Base-by-base conservation (phyloP, 1,140 invertebrate species). In the Paramacrobiotus metropolitanus region DNA sequence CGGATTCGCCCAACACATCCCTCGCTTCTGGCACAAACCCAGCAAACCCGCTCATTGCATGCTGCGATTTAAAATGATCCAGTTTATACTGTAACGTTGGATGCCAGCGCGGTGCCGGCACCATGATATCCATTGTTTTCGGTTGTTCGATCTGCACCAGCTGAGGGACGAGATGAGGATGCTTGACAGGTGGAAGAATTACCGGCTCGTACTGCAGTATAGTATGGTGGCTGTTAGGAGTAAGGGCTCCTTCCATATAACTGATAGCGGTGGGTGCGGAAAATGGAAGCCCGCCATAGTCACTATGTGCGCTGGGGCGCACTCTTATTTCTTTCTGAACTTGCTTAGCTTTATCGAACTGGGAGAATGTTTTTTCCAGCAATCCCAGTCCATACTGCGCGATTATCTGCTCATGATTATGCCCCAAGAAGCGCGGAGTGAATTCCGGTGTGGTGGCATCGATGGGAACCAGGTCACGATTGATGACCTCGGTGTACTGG, bases 61-160 rank as follows among this genome's bases (percentile, higher is more conserved):
- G 48, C 4, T 55, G 4, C 4, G 15, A 9, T 15, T 55, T 20
- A 28, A 20, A 55, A 9, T 20, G 9, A 4, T 9, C 4, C 48
- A 55, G 15, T 24, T 55, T 55, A 9, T 28, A 24, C 15, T 24
- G 4, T 4, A 28, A 20, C 4, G 15, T 55, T 4, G 48, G 48
- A 4, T 20, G 15, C 48, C 48, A 55, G 24, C 15, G 15, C 15
- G 48, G 48, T 24, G 28, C 28, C 15, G 48, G 15, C 48, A 55
- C 48, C 15, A 24, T 28, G 48, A 55, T 24, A 4, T 9, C 15
- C 48, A 55, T 55, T 24, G 15, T 24, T 28, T 55, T 55, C 48
- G 0, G 71, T 71, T 60, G 68, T 64, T 60, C 71, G 71, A 60
- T 30, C 24, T 21, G 28, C 31, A 21, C 31, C 34, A 9, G 15